Evolutionary conservation across 2,797 vertebrate genomes (phyloP), one percentile per base, ranked within the genome.

Genomic region (Sylvia borin): DNA sequence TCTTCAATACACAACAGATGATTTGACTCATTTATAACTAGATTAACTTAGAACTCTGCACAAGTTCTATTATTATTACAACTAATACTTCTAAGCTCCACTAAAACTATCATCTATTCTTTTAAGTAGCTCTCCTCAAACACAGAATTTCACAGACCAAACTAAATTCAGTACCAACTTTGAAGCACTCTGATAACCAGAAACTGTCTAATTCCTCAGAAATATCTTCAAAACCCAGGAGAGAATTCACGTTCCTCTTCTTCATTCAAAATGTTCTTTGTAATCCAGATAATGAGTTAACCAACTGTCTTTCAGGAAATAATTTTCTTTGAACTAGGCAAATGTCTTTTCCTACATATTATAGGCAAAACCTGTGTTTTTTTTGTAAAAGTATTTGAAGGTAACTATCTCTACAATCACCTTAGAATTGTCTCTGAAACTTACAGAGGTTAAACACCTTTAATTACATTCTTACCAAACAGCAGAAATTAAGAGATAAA

Each of bases 261-360:
- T 51, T 43, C 71, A 76, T 48, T 94, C 71, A 80, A 43, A 61
- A 50, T 3, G 11, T 19, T 45, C 38, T 82, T 73, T 64, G 62
- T 48, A 81, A 81, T 85, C 32, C 67, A 72, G 58, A 88, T 43
- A 91, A 95, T 1, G 11, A 92, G 73, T 90, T 92, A 95, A 78
- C 36, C 70, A 86, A 90, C 70, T 53, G 51, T 36, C 48, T 86
- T 84, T 81, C 90, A 92, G 90, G 88, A 94, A 93, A 84, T 40
- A 71, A 93, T 84, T 92, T 88, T 68, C 79, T 94, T 83, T 95
- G 85, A 95, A 94, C 79, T 13, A 55, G 62, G 70, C 36, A 95
- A 66, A 53, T 32, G 36, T 26, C 79, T 92, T 34, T 84, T 84
- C 88, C 88, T 78, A 66, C 34, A 45, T 22, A 65, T 58, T 88